Percentiles rank a stretch among this genome's conserved stretches.
phyloP scores from a whole-genome alignment of 2,113 vertebrate species.

The Oxygymnocypris stewartii region DNA sequence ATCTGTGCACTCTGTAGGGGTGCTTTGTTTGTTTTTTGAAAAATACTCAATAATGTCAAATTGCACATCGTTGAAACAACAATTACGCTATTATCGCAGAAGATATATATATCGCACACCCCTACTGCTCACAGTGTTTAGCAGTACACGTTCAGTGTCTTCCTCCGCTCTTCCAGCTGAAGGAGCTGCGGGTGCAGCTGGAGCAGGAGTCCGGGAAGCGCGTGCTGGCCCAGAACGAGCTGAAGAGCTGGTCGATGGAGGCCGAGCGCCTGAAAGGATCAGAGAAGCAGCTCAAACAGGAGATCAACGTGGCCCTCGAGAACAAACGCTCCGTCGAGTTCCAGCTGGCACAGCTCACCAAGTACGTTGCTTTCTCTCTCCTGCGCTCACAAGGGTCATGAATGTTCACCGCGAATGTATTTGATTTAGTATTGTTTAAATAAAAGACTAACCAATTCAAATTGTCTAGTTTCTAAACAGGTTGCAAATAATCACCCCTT shows the following conservation, averaged over 20 bases:
- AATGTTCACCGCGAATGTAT: background rate
- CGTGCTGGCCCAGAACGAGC: conserved; percentile 82
- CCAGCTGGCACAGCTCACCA: conserved; percentile 93
- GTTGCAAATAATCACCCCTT: background rate
- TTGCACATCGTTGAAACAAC: too few species aligned
- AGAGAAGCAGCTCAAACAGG: conserved; percentile 98
- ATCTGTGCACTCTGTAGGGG: too few species aligned
- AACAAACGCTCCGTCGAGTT: conserved; percentile 94
- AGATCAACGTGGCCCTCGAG: conserved; percentile 91
- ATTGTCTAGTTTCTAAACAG: background rate
- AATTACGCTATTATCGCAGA: too few species aligned
- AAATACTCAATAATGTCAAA: too few species aligned
- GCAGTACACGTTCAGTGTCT: background rate
- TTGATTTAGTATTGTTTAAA: too few species aligned
- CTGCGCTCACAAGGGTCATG: background rate
- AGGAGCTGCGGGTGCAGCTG: conserved; percentile 81
- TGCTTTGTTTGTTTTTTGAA: too few species aligned
- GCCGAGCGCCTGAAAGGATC: conserved; percentile 88
- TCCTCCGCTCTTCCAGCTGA: conserved; percentile 76
- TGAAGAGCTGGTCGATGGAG: conserved; percentile 87
- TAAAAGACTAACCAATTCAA: background rate
- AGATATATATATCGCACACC: too few species aligned
- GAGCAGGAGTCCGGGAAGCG: conserved; percentile 92
- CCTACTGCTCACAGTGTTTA: too few species aligned
- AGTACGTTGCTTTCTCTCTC: conserved; percentile 76